Percentiles rank a stretch among this genome's conserved stretches.
Conservation (phyloP, 2,888 invertebrate genomes). For the Tenodera sinensis region DNA sequence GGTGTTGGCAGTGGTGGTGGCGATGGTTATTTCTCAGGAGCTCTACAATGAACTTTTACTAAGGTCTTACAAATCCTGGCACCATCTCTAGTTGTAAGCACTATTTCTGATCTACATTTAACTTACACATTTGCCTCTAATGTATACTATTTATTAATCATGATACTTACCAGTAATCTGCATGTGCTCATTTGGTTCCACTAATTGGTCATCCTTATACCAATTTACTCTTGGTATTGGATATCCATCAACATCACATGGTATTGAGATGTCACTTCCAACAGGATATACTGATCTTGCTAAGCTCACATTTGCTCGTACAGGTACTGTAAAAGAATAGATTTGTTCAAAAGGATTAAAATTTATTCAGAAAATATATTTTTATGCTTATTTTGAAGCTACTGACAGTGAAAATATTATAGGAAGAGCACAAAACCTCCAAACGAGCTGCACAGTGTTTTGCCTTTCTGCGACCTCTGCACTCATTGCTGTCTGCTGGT, state of each 20-base stretch:
- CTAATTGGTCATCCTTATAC: slow-evolving; percentile 68
- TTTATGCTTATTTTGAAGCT: too few species aligned
- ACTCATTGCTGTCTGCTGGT: too few species aligned
- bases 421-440: too few species aligned
- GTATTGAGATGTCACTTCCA: slow-evolving; percentile 66
- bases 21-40: too few species aligned
- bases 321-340: slow-evolving; percentile 51
- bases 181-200: slow-evolving; percentile 56
- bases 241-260: slow-evolving; percentile 73
- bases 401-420: too few species aligned
- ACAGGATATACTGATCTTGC: slow-evolving; percentile 56
- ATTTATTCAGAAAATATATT: too few species aligned
- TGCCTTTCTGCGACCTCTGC: too few species aligned
- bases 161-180: slow-evolving; percentile 59
- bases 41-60: neutral
- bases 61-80: neutral
- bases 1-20: too few species aligned
- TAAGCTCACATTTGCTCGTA: slow-evolving; percentile 60
- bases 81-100: neutral
- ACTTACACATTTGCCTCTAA: neutral
- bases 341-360: neutral
- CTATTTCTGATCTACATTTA: neutral
- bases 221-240: slow-evolving; percentile 74
- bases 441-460: too few species aligned
- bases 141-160: neutral